Evolutionary conservation across 2,113 vertebrate genomes (phyloP).

Genomic region (Henicopernis longicauda): DNA sequence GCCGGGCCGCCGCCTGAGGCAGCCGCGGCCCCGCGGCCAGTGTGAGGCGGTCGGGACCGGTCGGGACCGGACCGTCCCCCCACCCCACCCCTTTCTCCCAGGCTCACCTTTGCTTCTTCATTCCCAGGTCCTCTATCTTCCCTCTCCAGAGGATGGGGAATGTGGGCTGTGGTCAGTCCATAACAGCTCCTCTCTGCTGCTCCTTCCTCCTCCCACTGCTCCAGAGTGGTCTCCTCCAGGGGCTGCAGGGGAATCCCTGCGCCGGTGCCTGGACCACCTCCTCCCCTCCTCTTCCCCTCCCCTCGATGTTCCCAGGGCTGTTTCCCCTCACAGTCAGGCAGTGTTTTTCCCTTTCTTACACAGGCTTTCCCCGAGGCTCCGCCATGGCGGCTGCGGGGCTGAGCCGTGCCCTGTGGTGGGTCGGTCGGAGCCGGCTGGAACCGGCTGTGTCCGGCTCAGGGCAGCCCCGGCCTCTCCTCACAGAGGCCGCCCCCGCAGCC

Average conservation of each 20-base stretch:
- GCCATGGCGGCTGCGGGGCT: background rate
- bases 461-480: too few species aligned
- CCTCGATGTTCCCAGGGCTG: accelerated
- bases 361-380: accelerated
- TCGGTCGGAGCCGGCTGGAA: background rate
- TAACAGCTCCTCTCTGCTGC: background rate
- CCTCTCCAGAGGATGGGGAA: background rate
- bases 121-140: too few species aligned
- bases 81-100: too few species aligned
- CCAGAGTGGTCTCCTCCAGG: background rate
- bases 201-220: background rate
- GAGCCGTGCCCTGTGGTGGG: background rate
- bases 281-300: background rate
- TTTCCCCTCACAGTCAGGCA: background rate
- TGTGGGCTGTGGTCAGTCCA: background rate
- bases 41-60: background rate
- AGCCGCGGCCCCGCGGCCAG: background rate
- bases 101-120: too few species aligned
- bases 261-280: accelerated
- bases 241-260: background rate
- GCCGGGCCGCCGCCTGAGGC: background rate
- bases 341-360: background rate
- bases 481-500: accelerated
- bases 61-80: background rate
- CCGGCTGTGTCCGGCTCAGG: accelerated